Base-by-base conservation (phyloP, 2,113 vertebrate species). In the Acanthochromis polyacanthus region DNA sequence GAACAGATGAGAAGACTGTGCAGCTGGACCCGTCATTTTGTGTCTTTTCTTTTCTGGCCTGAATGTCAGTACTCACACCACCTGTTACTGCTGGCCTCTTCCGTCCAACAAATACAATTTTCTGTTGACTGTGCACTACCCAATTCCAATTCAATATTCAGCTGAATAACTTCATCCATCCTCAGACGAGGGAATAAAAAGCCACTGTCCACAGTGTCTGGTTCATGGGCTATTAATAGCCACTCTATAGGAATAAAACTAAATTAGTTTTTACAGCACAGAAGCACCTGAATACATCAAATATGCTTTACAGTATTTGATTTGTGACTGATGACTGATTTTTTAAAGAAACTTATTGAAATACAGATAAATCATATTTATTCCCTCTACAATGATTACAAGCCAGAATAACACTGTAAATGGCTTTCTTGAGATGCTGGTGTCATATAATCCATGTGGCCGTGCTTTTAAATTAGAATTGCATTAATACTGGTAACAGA, bases 61-160 rank as follows among this genome's bases (percentile, higher is more conserved):
- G 45, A n/a, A 56, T 45, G 45, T 80, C 76, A 82, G 59, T 71
- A 68, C 52, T 50, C 56, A 56, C 66, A 63, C 57, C 62, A 81
- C 50, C 53, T 75, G 75, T 66, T 62, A 58, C 65, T 15, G 22
- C n/a, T 45, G 10, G 46, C 15, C 57, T 25, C 10, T 5, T 28
- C 8, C 61, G 51, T 52, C 70, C 67, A 57, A 60, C 75, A 72
- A 55, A 78, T 50, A 17, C 28, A 14, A 56, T 64, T 71, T 52
- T n/a, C 25, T 70, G 19, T 43, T 43, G 28, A 83, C 28, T 87
- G 62, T 72, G 75, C 59, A 75, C 87, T 85, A 80, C 25, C 30
- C 19, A 50, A 23, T 69, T 75, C 43, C 11, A 67, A 36, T 80
- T 78, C 69, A 40, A 23, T 70, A 70, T 59, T 64, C 14, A 61